Evolutionary conservation across 2,888 invertebrate species (phyloP).

Genomic region (Junonia oenone): DNA sequence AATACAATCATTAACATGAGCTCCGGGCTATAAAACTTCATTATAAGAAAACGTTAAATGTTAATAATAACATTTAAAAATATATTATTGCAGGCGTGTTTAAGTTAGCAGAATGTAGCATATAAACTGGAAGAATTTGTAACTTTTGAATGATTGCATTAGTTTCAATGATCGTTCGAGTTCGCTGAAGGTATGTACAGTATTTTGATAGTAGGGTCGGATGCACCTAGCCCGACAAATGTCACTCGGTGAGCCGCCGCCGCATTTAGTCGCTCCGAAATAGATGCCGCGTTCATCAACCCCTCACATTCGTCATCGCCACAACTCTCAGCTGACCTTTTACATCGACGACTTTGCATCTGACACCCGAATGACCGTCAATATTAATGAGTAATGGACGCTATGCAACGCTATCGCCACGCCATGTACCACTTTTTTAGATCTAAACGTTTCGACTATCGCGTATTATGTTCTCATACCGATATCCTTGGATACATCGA

Average conservation of each 20-base stretch:
- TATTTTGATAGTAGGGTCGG: conserved; percentile 52
- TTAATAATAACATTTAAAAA: too few relatives aligned
- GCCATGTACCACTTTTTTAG: too few relatives aligned
- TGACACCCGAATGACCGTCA: conserved; percentile 31
- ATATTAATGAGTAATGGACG: conserved; percentile 41
- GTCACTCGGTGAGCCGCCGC: conserved; percentile 72
- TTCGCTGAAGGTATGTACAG: conserved; percentile 21
- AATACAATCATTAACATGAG: not conserved
- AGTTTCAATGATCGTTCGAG: not conserved
- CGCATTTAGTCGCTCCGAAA: conserved; percentile 75
- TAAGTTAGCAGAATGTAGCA: too few relatives aligned
- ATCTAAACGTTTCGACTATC: conserved; percentile 16
- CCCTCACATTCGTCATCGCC: conserved; percentile 69
- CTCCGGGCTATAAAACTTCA: too few relatives aligned
- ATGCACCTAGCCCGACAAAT: conserved; percentile 74
- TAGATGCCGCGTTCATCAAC: conserved; percentile 76
- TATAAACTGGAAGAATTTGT: not conserved
- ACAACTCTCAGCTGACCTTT: conserved; percentile 47
- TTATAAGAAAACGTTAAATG: too few relatives aligned
- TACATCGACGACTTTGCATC: conserved; percentile 50
- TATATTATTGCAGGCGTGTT: too few relatives aligned
- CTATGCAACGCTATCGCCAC: conserved; percentile 28
- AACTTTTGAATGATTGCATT: not conserved
- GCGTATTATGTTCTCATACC: conserved; percentile 15
- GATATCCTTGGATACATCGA: conserved; percentile 13